Conservation (phyloP, 2,888 invertebrate species). For the Leptura quadrifasciata region DNA sequence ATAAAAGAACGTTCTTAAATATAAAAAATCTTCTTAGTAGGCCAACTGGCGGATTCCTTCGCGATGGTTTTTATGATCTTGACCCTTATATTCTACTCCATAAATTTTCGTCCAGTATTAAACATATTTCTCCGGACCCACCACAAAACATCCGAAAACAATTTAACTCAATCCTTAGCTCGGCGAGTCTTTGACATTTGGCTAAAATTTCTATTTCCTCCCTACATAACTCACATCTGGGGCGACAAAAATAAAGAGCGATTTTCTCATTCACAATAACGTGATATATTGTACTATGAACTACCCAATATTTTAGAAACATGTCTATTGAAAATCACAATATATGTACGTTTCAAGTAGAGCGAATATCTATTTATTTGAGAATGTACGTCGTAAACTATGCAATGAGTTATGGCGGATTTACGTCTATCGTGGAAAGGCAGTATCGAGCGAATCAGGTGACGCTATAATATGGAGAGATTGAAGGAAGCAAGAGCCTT, state of each 20-base stretch:
- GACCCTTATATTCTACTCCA: slow-evolving; percentile 22
- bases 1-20: slow-evolving; percentile 5
- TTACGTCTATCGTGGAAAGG: slow-evolving; percentile 16
- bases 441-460: slow-evolving; percentile 22
- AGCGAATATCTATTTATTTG: slow-evolving; percentile 30
- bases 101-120: slow-evolving; percentile 34
- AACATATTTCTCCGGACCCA: slow-evolving; percentile 35
- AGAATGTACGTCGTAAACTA: slow-evolving; percentile 9
- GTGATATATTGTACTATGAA: slow-evolving; percentile 45
- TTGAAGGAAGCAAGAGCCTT: slow-evolving; percentile 2
- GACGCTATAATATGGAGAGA: slow-evolving; percentile 15
- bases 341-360: slow-evolving; percentile 36
- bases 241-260: slow-evolving; percentile 33
- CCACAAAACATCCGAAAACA: slow-evolving; percentile 41
- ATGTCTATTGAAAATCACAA: slow-evolving; percentile 48
- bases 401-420: slow-evolving; percentile 36
- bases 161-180: slow-evolving; percentile 37
- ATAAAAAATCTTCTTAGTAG: slow-evolving; percentile 18
- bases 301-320: slow-evolving; percentile 41
- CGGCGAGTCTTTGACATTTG: slow-evolving; percentile 32
- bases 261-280: slow-evolving; percentile 36
- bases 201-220: slow-evolving; percentile 42
- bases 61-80: not conserved
- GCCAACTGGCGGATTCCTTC: slow-evolving; percentile 17
- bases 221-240: slow-evolving; percentile 21